phyloP scores from a whole-genome alignment of 1,140 invertebrate genomes.

The Sinonovacula constricta region DNA sequence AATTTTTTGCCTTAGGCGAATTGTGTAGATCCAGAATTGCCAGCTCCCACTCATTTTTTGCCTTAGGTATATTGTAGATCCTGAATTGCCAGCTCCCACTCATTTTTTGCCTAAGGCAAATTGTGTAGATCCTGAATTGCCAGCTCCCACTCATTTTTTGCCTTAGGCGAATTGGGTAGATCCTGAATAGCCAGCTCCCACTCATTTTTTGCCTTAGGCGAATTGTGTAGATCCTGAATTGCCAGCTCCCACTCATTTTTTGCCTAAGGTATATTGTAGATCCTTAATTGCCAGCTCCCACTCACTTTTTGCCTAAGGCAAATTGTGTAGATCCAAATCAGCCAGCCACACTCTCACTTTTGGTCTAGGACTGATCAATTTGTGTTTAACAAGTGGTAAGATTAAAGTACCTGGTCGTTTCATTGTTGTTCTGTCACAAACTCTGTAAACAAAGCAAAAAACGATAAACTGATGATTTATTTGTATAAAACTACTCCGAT shows the following conservation, averaged over 20 bases:
- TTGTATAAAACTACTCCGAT: background rate
- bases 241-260: background rate
- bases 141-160: background rate
- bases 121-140: background rate
- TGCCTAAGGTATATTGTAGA: background rate
- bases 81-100: no score
- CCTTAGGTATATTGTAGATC: no score
- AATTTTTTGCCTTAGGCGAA: no score
- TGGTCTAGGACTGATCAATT: no score
- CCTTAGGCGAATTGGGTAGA: background rate
- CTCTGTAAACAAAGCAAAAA: background rate
- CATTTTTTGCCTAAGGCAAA: no score
- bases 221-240: background rate
- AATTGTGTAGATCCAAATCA: background rate
- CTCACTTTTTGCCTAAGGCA: background rate
- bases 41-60: no score
- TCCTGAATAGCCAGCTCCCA: background rate
- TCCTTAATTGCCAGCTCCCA: background rate
- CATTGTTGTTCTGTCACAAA: background rate
- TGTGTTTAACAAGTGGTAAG: background rate
- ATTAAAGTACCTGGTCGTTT: background rate
- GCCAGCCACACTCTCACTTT: no score
- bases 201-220: background rate
- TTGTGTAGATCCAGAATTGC: no score
- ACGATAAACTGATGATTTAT: background rate